Evolutionary conservation across 2,113 vertebrate genomes (phyloP), one percentile per base, ranked within the genome.

Genomic region (Hippocampus mohnikei): DNA sequence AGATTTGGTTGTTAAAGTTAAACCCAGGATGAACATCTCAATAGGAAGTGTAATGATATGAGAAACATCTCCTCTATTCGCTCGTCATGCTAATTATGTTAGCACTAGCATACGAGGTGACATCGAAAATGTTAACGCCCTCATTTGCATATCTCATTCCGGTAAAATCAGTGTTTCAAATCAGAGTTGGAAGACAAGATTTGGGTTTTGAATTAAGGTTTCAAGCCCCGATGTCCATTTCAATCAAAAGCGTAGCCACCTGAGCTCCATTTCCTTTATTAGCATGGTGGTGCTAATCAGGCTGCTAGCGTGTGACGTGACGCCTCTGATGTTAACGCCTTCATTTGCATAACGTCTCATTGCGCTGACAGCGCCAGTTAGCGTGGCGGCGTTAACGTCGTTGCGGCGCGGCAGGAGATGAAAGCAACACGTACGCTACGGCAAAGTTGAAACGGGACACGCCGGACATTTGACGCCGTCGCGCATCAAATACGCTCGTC

Each of bases 401-500:
- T 18, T 13, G 15, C 56, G 25, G 25, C 25, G 56, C 12, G 13
- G 13, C 16, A 8, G 53, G 46, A 74, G 70, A 79, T 86, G 75
- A 80, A 76, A 84, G 75, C 63, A 73, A 65, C 29, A 63, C 59
- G 62, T 75, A 63, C 74, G 21, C 71, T 55, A 61, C 25, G 23
- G 27, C 44, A 46, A 48, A 41, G 70, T 55, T 48, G 12, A 70
- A 52, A 68, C 18, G 20, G 29, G 66, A 67, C 12, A 27, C 12
- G 27, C 63, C n/a, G 63, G 41, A 65, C 41, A 71, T 75, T 18
- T 73, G 80, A 81, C 62, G 71, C 69, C 27, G 66, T 37, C 68
- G 58, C 70, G 75, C 70, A 82, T 80, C 80, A 78, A 78, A 81
- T 69, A 62, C 71, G 61, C 27, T 18, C 27, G 58, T 29, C 27